Percentiles rank a stretch among this genome's conserved stretches.
These are phyloP conservation scores for Melipona beecheii DNA, from an alignment of 2,888 invertebrate species.

Conservation along the genomic window DNA sequence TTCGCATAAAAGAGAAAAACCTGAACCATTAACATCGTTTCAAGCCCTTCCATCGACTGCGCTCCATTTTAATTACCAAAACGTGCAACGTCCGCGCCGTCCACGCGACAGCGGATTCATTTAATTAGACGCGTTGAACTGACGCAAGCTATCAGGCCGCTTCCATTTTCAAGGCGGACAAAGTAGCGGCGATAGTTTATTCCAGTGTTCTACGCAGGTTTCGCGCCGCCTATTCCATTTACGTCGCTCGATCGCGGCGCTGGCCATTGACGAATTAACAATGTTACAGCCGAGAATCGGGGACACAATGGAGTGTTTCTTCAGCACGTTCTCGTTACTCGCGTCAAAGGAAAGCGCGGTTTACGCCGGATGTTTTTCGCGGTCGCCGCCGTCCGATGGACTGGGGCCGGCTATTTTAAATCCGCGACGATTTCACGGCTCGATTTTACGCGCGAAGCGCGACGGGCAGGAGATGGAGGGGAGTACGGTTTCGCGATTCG, in stretches of 20 bases:
- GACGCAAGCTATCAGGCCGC: background rate
- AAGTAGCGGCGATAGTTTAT: conserved; percentile 7
- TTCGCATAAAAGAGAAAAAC: too few relatives aligned
- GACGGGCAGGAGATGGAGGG: background rate
- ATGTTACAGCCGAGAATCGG: conserved; percentile 27
- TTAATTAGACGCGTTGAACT: conserved; percentile 16
- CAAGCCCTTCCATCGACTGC: background rate
- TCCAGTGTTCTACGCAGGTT: background rate
- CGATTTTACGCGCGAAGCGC: background rate
- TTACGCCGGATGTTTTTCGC: background rate
- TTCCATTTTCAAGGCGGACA: background rate
- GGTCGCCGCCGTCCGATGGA: background rate
- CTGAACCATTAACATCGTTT: background rate
- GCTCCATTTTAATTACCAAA: conserved; percentile 18
- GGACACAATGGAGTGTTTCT: conserved; percentile 22
- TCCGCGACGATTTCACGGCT: background rate
- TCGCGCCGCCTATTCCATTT: conserved; percentile 32
- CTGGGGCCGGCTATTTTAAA: conserved; percentile 2
- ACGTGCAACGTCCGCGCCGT: background rate
- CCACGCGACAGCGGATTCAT: background rate
- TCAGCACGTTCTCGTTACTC: background rate
- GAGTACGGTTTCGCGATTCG: too few relatives aligned
- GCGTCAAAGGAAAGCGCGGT: background rate
- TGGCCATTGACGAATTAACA: conserved; percentile 23
- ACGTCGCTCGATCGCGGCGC: conserved; percentile 13